phyloP scores from a whole-genome alignment of 2,113 vertebrate species.

The Tautogolabrus adspersus region DNA sequence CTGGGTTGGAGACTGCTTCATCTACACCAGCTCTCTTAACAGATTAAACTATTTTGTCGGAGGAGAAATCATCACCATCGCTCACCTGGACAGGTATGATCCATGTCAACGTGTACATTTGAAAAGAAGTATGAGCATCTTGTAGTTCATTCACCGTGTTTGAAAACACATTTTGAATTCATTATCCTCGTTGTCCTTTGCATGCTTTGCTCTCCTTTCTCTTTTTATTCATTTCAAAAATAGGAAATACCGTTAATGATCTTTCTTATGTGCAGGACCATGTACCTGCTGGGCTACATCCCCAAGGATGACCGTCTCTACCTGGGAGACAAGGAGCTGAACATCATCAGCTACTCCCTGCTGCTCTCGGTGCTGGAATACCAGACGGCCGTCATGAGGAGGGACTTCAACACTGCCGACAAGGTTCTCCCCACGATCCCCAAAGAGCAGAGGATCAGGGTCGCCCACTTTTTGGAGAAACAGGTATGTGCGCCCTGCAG shows the following conservation, averaged over 20 bases:
- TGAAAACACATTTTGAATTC: too few relatives aligned
- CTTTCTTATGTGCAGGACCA: constrained; percentile 84
- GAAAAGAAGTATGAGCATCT: too few relatives aligned
- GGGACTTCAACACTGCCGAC: constrained; percentile 97
- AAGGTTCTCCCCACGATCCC: constrained; percentile 98
- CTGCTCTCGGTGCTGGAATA: constrained; percentile 97
- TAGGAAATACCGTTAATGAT: neutral
- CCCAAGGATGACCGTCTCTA: constrained; percentile 98
- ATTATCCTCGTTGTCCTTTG: too few relatives aligned
- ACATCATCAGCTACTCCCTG: constrained; percentile 96
- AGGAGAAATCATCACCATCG: constrained; percentile 99
- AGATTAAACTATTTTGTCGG: constrained; percentile 98
- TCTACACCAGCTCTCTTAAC: constrained; percentile 99
- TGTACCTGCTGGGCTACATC: constrained; percentile 98
- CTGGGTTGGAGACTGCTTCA: constrained; percentile 99
- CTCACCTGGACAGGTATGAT: constrained; percentile 94
- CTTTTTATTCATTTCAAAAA: neutral
- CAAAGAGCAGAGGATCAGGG: constrained; percentile 97
- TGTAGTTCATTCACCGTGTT: too few relatives aligned
- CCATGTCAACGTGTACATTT: neutral
- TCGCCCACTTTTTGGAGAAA: constrained; percentile 98
- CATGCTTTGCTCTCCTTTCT: neutral
- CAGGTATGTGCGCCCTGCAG: constrained; percentile 83
- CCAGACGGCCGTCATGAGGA: constrained; percentile 98
- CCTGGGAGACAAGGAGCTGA: constrained; percentile 97